Base-by-base conservation (phyloP, 2,888 invertebrate species). In the Drosophila nr. medialis region DNA sequence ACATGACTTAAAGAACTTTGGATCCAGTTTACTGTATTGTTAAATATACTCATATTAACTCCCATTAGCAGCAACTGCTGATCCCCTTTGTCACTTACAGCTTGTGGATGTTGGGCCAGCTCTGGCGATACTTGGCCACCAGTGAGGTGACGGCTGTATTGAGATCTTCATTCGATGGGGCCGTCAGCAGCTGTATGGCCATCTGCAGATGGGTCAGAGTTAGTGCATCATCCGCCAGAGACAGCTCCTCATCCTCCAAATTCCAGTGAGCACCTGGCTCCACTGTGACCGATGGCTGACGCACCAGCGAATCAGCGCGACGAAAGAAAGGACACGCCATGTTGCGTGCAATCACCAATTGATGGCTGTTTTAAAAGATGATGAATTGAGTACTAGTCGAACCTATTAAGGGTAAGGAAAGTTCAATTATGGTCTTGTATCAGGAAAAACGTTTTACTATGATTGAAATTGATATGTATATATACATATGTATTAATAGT, bases 121-220 rank as follows among this genome's bases (percentile, higher is more conserved):
- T 92, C 60, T 94, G 94, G 2, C 94, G 94, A 91, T 95, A 95
- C 92, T 95, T 95, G 82, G 94, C 94, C 53, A 95, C 94, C 62
- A 96, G 92, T n/a, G 95, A 94, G 65, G 94, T 94, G 75, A 96
- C 94, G 1, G 96, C 96, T 40, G 94, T 94, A 89, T 96, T 95
- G 40, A 96, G 94, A 83, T 94, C 95, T 72, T 95, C 95, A 85
- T 95, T 95, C 94, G 96, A 95, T 65, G 97, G 97, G 50, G 96
- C 96, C 38, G 97, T 97, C 77, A 97, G 94, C 72, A 97, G 94
- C 87, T 96, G 95, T 81, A 97, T 95, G 42, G 97, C 97, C 90
- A 96, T 96, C 90, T 96, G 96, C 84, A 97, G 94, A 91, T 97
- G 96, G 92, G 96, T 96, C 92, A 97, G 83, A 65, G 93, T 92